Percentiles rank a stretch among this genome's conserved stretches.
phyloP scores from a whole-genome alignment of 2,113 vertebrate genomes.

The Columba janthina region DNA sequence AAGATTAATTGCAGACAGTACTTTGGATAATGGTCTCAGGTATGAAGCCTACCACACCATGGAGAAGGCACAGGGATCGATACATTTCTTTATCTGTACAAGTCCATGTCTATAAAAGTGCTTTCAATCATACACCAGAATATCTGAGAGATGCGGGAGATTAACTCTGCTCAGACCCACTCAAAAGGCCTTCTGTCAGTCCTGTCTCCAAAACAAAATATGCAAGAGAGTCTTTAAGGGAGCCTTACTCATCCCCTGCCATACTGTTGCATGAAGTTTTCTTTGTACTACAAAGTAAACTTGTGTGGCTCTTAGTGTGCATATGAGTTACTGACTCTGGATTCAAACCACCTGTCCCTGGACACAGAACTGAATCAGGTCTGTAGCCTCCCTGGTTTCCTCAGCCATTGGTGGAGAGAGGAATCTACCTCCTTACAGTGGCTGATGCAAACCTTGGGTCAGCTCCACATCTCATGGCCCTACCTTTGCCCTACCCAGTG shows the following conservation, averaged over 20 bases:
- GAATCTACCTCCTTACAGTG: fast-evolving
- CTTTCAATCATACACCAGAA: conserved; percentile 50
- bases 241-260: neutral
- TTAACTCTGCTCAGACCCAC: neutral
- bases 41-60: conserved; percentile 34
- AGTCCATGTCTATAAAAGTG: conserved; percentile 7
- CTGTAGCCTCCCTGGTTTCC: fast-evolving
- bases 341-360: neutral
- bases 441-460: fast-evolving
- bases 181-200: neutral
- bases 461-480: neutral
- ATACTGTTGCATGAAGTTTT: neutral
- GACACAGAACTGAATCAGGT: neutral
- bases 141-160: neutral
- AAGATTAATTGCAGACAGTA: conserved; percentile 77
- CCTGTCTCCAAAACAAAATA: neutral
- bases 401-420: neutral
- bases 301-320: neutral
- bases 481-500: fast-evolving
- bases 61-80: conserved; percentile 40
- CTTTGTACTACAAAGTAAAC: neutral
- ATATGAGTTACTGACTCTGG: neutral
- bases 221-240: neutral
- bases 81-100: conserved; percentile 54
- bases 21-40: conserved; percentile 68